These are phyloP conservation scores for Paralvinella palmiformis DNA, from an alignment of 1,140 invertebrate species.

Conservation along the genomic window DNA sequence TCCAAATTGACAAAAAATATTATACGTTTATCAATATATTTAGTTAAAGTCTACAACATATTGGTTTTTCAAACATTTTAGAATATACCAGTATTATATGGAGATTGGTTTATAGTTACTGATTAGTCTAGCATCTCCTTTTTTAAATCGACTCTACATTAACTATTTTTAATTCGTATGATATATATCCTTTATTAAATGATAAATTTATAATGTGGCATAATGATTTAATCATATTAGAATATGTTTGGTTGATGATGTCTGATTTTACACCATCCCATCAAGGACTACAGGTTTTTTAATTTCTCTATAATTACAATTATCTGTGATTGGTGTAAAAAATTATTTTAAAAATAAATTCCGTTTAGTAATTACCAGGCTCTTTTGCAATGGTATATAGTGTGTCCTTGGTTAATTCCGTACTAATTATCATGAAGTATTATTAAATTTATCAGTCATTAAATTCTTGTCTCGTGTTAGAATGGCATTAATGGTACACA, in stretches of 20 bases:
- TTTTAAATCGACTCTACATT: background rate
- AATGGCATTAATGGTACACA: background rate
- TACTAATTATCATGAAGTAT: background rate
- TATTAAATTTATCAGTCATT: background rate
- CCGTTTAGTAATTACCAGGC: background rate
- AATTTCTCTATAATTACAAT: background rate
- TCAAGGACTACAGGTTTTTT: background rate
- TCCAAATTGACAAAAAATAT: background rate
- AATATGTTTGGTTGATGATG: background rate
- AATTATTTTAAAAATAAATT: background rate
- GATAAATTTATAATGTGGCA: conserved; percentile 4
- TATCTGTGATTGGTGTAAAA: background rate
- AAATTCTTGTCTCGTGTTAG: background rate
- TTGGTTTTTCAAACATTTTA: background rate
- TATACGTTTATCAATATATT: background rate
- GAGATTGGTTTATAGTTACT: background rate
- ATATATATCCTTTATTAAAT: background rate
- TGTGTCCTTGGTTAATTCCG: background rate
- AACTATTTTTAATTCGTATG: background rate
- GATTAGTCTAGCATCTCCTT: background rate
- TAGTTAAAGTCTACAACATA: background rate
- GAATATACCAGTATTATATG: background rate
- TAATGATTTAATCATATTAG: background rate
- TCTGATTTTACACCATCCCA: background rate
- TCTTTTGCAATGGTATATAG: background rate